These are phyloP conservation scores for Microtus pennsylvanicus DNA, from an alignment of 2,113 vertebrate genomes.

Conservation along the genomic window DNA sequence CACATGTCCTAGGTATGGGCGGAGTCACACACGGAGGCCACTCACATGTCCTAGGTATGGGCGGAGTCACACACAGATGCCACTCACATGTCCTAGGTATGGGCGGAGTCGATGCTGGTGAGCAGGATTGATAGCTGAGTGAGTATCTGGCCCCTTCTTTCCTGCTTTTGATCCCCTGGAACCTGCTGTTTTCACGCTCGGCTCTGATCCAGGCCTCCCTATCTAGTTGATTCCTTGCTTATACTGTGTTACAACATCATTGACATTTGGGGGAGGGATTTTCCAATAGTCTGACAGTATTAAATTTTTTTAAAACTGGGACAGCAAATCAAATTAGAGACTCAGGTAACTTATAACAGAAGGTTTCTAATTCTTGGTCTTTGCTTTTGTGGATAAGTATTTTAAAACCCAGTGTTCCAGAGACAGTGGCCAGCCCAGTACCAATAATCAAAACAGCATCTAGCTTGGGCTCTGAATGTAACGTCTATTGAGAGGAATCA, in stretches of 20 bases:
- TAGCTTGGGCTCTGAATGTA: neutral
- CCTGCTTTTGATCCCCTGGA: neutral
- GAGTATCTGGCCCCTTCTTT: neutral
- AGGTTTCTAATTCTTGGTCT: neutral
- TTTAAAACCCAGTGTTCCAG: neutral
- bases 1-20: too few relatives aligned
- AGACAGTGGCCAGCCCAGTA: neutral
- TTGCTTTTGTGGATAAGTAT: neutral
- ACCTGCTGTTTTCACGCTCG: neutral
- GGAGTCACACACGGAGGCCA: too few relatives aligned
- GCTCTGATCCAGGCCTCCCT: neutral
- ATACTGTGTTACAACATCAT: neutral
- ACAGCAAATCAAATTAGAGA: constrained; percentile 29
- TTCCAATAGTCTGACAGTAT: neutral
- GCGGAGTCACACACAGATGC: too few relatives aligned
- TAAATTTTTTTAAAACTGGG: neutral
- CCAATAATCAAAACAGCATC: neutral
- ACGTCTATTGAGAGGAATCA: constrained; percentile 7
- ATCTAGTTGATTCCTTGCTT: neutral
- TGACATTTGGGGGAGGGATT: neutral
- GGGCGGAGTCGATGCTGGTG: neutral
- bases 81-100: too few relatives aligned
- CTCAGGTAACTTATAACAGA: neutral
- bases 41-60: too few relatives aligned
- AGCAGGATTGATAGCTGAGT: neutral